Conservation (phyloP, 1,140 invertebrate species). For the Drosophila nigrodunni region DNA sequence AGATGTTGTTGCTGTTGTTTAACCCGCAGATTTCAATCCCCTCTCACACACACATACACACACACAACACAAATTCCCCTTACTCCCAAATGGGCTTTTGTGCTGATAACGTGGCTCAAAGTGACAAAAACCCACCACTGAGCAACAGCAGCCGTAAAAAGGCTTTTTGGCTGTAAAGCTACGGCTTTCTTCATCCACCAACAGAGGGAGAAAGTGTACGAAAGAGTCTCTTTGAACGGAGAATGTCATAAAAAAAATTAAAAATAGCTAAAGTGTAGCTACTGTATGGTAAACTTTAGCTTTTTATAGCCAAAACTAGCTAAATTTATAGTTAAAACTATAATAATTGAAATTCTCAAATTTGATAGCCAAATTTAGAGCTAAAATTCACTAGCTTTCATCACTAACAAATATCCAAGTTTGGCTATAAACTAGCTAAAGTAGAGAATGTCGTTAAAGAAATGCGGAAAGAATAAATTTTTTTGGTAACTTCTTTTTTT, state of each 20-base stretch:
- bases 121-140: conserved; percentile 8
- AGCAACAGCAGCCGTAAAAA: not conserved
- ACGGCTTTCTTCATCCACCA: not conserved
- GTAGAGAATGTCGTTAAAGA: not conserved
- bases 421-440: too few species aligned
- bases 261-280: too few species aligned
- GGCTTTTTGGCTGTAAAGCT: conserved; percentile 1
- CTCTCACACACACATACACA: conserved; percentile 4
- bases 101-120: conserved; percentile 20
- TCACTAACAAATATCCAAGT: too few species aligned
- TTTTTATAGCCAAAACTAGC: too few species aligned
- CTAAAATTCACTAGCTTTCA: too few species aligned
- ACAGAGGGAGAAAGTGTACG: not conserved
- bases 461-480: conserved; percentile 12
- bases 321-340: too few species aligned
- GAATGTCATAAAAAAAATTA: too few species aligned
- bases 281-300: too few species aligned
- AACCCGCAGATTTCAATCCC: conserved; percentile 39
- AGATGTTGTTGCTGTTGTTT: conserved; percentile 32
- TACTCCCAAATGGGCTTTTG: not conserved
- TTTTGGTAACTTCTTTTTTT: conserved; percentile 30
- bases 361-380: too few species aligned
- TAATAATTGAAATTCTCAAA: too few species aligned
- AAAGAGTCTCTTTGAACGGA: too few species aligned
- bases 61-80: not conserved